Conservation (phyloP, 2,888 invertebrate genomes). For the Anagyrus pseudococci region DNA sequence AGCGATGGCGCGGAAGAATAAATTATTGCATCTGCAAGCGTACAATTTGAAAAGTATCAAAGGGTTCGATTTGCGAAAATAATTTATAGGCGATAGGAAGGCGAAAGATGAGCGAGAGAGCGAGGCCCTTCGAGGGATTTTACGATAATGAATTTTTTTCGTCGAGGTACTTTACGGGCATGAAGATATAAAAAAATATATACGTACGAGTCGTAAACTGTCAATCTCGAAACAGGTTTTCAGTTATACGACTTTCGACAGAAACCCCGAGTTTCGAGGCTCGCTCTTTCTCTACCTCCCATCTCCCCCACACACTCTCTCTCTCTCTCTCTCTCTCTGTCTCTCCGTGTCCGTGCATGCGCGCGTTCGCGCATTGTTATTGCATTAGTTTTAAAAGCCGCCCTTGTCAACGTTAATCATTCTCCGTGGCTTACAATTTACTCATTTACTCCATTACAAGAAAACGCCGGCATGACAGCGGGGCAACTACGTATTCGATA, state of each 20-base stretch:
- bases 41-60: conserved; percentile 41
- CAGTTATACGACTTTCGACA: conserved; percentile 41
- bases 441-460: conserved; percentile 26
- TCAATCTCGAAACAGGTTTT: conserved; percentile 41
- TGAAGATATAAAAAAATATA: conserved; percentile 39
- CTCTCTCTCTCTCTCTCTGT: not conserved
- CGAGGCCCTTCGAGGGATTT: conserved; percentile 40
- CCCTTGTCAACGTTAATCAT: conserved; percentile 40
- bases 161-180: conserved; percentile 37
- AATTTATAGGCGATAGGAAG: conserved; percentile 37
- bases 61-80: conserved; percentile 41
- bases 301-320: not conserved
- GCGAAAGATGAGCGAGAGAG: conserved; percentile 17
- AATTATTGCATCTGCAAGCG: conserved; percentile 40
- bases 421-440: conserved; percentile 35
- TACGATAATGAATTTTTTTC: conserved; percentile 42
- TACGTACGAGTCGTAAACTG: conserved; percentile 40
- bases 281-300: not conserved
- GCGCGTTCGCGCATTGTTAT: conserved; percentile 35
- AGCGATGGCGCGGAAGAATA: conserved; percentile 28
- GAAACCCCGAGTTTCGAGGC: conserved; percentile 34
- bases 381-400: conserved; percentile 40
- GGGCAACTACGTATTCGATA: not conserved
- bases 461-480: conserved; percentile 3
- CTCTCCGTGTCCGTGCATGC: not conserved